Evolutionary conservation across 2,113 vertebrate genomes (phyloP).

Genomic region (Ranitomeya imitator): DNA sequence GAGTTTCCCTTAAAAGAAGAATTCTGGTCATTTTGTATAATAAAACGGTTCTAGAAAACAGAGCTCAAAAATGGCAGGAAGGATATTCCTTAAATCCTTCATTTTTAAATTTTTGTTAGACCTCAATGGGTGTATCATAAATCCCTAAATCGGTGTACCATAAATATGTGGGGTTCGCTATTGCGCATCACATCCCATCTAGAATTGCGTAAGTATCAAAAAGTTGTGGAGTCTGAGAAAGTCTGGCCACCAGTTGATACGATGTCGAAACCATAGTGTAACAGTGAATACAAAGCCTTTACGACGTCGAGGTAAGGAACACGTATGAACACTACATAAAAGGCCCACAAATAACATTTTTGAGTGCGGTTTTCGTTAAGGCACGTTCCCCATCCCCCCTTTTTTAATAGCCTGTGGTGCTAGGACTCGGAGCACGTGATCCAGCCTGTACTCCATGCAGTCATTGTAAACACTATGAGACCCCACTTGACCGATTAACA

Average conservation of each 20-base stretch:
- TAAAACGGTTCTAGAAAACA: too few relatives aligned
- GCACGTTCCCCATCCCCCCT: background rate
- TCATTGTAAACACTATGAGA: conserved; percentile 21
- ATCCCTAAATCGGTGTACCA: too few relatives aligned
- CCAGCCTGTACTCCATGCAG: background rate
- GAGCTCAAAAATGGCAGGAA: too few relatives aligned
- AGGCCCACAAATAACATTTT: background rate
- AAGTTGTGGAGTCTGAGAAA: background rate
- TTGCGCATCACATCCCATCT: too few relatives aligned
- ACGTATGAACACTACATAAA: background rate
- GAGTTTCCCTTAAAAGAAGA: too few relatives aligned
- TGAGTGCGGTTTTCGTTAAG: background rate
- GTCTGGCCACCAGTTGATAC: background rate
- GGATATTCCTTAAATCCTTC: too few relatives aligned
- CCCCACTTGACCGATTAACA: conserved; percentile 32
- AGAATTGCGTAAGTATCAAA: background rate
- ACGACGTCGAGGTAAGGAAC: background rate
- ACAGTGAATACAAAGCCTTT: background rate
- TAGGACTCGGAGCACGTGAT: background rate
- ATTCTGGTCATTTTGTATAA: too few relatives aligned
- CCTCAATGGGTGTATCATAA: too few relatives aligned
- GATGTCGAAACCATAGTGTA: background rate
- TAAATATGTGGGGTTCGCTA: too few relatives aligned
- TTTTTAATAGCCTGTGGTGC: background rate
- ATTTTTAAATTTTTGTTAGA: too few relatives aligned